Evolutionary conservation across 2,113 vertebrate species (phyloP).

Genomic region (Nibea coibor): DNA sequence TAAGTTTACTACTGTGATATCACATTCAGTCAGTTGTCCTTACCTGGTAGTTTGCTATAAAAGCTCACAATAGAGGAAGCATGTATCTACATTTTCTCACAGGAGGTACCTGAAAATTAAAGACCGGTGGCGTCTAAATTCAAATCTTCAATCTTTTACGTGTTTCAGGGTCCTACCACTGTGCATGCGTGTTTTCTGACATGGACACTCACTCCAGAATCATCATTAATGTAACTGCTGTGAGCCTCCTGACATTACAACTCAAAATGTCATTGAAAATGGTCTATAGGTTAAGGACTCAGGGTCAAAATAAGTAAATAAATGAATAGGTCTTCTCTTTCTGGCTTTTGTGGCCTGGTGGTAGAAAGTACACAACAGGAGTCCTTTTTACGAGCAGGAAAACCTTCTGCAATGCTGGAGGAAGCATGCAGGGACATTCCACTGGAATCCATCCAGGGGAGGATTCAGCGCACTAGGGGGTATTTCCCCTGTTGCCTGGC

Average conservation of each 20-base stretch:
- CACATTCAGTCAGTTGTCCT: neutral
- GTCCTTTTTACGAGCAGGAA: neutral
- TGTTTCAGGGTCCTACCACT: neutral
- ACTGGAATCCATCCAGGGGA: slow-evolving; percentile 53
- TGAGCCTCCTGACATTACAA: neutral
- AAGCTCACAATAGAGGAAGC: neutral
- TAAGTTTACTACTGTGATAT: neutral
- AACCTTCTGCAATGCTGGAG: slow-evolving; percentile 26
- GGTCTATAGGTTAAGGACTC: too few species aligned
- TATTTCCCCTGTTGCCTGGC: slow-evolving; percentile 30
- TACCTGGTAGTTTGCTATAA: neutral
- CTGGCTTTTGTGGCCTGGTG: neutral
- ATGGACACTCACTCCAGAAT: neutral
- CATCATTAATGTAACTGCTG: neutral
- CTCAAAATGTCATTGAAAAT: neutral
- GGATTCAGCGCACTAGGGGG: slow-evolving; percentile 45
- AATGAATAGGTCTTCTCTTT: too few species aligned
- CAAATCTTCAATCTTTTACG: neutral
- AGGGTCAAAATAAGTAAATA: neutral
- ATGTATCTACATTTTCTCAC: neutral
- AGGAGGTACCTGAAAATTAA: neutral
- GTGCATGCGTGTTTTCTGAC: neutral
- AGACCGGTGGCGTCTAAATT: neutral
- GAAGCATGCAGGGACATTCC: slow-evolving; percentile 67
- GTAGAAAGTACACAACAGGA: neutral